Conservation (phyloP, 2,888 invertebrate genomes). For the Andrena trimmerana region DNA sequence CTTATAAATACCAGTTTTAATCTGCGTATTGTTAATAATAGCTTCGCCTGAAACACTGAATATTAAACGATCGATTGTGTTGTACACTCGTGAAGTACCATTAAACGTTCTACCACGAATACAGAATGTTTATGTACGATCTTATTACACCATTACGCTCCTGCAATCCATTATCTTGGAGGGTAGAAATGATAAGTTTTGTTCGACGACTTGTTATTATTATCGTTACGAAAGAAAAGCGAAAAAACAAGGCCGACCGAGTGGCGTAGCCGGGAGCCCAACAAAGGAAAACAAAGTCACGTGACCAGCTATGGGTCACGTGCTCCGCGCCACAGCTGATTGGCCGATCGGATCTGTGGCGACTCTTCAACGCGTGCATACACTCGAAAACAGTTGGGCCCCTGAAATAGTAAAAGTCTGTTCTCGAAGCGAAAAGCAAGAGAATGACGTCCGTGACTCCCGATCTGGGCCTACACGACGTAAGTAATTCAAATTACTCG, state of each 20-base stretch:
- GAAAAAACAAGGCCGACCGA: not conserved
- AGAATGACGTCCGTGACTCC: conserved; percentile 25
- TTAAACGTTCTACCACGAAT: conserved; percentile 15
- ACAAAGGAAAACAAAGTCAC: not conserved
- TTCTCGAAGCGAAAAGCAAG: not conserved
- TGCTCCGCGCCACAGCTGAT: conserved; percentile 16
- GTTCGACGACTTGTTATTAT: not conserved
- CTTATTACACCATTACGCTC: not conserved
- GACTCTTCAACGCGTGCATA: conserved; percentile 11
- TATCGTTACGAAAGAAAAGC: not conserved
- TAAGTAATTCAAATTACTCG: conserved; percentile 54
- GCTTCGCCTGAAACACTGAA: not conserved
- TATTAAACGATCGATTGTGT: conserved; percentile 9
- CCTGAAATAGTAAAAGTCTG: not conserved
- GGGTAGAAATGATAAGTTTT: not conserved
- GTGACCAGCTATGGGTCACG: conserved; percentile 10
- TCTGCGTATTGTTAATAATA: not conserved
- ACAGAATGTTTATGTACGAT: not conserved
- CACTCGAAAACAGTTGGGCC: conserved; percentile 7
- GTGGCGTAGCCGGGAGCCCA: too few species aligned
- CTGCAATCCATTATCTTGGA: not conserved
- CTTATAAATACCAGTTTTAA: conserved; percentile 15
- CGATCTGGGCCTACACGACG: conserved; percentile 37
- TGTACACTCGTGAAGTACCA: conserved; percentile 3
- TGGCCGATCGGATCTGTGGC: conserved; percentile 28